These are phyloP conservation scores for Rhopalosiphum maidis DNA, from an alignment of 1,140 invertebrate species.

Conservation along the genomic window DNA sequence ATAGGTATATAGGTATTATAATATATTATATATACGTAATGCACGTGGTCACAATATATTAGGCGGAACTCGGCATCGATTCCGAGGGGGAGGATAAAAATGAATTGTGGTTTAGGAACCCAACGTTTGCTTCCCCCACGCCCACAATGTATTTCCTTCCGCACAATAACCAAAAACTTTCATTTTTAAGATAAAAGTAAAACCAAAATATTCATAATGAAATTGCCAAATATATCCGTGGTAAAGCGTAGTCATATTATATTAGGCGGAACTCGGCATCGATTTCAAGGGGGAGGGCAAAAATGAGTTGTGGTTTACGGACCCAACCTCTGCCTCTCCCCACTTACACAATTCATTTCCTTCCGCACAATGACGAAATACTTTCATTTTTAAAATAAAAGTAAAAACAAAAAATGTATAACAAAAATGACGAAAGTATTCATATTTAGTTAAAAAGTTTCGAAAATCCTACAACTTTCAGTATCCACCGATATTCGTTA, in stretches of 20 bases:
- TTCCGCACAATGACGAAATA: background rate
- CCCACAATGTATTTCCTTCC: background rate
- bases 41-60: background rate
- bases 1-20: too few species aligned
- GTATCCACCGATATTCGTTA: background rate
- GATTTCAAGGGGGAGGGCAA: constrained; percentile 4
- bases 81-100: background rate
- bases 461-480: background rate
- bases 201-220: background rate
- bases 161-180: background rate
- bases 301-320: background rate
- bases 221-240: background rate
- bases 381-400: constrained; percentile 15
- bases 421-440: background rate
- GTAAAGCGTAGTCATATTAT: background rate
- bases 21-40: background rate
- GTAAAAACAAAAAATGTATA: background rate
- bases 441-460: background rate
- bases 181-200: constrained; percentile 13
- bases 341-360: background rate
- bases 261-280: background rate
- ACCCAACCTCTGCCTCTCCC: background rate
- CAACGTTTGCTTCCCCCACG: background rate
- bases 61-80: background rate
- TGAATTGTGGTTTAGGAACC: background rate